Evolutionary conservation across 2,888 invertebrate genomes (phyloP).

Genomic region (Brachylomia viminalis): DNA sequence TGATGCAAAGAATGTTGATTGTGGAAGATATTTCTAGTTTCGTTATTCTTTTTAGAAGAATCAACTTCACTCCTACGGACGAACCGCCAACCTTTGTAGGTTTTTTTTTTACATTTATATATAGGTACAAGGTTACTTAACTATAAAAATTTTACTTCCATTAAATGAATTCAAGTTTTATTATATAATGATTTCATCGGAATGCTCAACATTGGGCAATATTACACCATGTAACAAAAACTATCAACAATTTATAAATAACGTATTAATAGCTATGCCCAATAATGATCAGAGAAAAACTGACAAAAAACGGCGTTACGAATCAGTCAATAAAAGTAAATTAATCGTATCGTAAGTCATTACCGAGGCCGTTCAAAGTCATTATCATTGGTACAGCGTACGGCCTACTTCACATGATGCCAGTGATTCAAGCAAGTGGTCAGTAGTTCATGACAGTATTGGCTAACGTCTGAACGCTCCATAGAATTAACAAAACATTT

Average conservation of each 20-base stretch:
- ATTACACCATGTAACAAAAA: slow-evolving; percentile 12
- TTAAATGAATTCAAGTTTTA: slow-evolving; percentile 10
- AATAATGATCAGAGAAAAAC: slow-evolving; percentile 11
- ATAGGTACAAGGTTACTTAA: background rate
- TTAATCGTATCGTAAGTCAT: slow-evolving; percentile 60
- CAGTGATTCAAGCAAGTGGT: slow-evolving; percentile 25
- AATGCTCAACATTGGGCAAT: slow-evolving; percentile 39
- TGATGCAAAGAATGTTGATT: background rate
- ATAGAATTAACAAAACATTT: background rate
- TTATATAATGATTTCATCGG: background rate
- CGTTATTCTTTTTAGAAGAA: background rate
- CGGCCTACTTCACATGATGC: slow-evolving; percentile 40
- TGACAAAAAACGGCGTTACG: slow-evolving; percentile 56
- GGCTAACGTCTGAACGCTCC: slow-evolving; percentile 1
- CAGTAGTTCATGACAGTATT: slow-evolving; percentile 3
- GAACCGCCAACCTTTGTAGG: background rate
- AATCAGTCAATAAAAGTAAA: slow-evolving; percentile 55
- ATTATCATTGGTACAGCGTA: slow-evolving; percentile 59
- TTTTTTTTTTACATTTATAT: too few relatives aligned
- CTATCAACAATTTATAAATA: slow-evolving; percentile 35
- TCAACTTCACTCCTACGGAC: background rate
- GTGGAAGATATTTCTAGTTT: background rate
- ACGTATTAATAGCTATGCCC: slow-evolving; percentile 16
- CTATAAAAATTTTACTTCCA: slow-evolving; percentile 7
- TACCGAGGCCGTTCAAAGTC: slow-evolving; percentile 76